These are phyloP conservation scores for Pipistrellus pygmaeus DNA, from an alignment of 2,797 vertebrate genomes.

Conservation along the genomic window DNA sequence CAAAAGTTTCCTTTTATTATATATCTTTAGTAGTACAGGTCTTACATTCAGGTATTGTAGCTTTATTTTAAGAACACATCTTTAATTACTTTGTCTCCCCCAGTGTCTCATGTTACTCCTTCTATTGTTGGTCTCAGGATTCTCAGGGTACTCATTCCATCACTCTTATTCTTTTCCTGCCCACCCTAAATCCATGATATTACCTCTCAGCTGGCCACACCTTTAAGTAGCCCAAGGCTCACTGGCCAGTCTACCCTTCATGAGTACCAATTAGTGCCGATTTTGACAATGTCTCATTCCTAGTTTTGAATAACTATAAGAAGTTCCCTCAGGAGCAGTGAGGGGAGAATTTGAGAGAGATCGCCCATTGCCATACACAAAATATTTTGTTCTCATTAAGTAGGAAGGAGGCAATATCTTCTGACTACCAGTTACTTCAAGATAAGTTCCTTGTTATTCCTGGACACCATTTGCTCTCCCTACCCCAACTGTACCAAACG, in stretches of 20 bases:
- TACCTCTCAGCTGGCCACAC: neutral
- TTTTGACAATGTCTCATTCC: neutral
- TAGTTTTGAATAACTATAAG: neutral
- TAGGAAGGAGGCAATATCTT: neutral
- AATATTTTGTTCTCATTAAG: neutral
- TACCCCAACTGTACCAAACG: fast-evolving
- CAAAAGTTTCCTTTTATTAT: neutral
- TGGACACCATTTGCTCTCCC: neutral
- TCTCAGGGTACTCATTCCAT: neutral
- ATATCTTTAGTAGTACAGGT: neutral
- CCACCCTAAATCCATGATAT: neutral
- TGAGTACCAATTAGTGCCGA: neutral
- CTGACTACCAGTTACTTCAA: neutral
- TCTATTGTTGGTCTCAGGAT: neutral
- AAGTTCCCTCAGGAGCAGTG: neutral
- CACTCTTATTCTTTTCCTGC: neutral
- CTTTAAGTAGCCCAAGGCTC: neutral
- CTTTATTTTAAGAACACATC: neutral
- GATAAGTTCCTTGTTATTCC: neutral
- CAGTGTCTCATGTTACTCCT: neutral
- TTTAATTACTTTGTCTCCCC: neutral
- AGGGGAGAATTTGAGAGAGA: neutral
- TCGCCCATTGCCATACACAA: neutral
- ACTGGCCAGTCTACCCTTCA: neutral
- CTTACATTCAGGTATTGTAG: neutral